These are phyloP conservation scores for Phthorimaea operculella DNA, from an alignment of 1,140 invertebrate genomes.

Conservation along the genomic window DNA sequence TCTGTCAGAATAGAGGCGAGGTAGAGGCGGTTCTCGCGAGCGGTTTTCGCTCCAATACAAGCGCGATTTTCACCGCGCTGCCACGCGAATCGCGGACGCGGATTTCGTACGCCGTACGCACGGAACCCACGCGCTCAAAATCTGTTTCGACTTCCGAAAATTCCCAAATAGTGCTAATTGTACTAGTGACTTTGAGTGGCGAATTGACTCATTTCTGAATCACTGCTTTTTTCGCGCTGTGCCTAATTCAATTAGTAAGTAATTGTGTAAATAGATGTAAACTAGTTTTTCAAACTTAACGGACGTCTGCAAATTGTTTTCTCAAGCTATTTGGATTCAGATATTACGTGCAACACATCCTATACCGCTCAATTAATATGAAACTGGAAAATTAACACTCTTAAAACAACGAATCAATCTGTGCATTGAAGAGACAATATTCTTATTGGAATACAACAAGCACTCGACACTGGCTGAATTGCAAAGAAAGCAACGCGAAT, in stretches of 20 bases:
- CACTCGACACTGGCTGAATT: background rate
- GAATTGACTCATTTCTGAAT: conserved; percentile 2
- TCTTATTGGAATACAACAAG: background rate
- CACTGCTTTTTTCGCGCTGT: conserved; percentile 15
- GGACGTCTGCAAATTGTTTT: conserved; percentile 5
- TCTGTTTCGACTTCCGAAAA: background rate
- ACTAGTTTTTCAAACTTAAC: conserved; percentile 6
- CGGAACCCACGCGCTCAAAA: background rate
- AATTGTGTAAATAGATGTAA: conserved; percentile 9
- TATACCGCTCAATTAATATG: too few species aligned
- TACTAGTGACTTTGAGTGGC: conserved; percentile 8
- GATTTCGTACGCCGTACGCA: conserved; percentile 32
- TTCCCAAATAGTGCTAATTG: conserved; percentile 19
- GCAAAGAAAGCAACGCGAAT: background rate
- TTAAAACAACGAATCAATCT: background rate
- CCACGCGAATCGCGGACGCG: conserved; percentile 57
- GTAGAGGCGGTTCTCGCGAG: conserved; percentile 38
- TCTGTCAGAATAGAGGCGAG: conserved; percentile 44
- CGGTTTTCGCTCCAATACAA: conserved; percentile 50
- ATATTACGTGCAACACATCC: too few species aligned
- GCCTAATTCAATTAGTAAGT: conserved; percentile 15
- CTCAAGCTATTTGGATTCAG: too few species aligned
- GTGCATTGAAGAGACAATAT: background rate
- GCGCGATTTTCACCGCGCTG: conserved; percentile 57
- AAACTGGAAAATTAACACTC: too few species aligned